phyloP scores from a whole-genome alignment of 2,797 vertebrate genomes.

The Natrix natrix region DNA sequence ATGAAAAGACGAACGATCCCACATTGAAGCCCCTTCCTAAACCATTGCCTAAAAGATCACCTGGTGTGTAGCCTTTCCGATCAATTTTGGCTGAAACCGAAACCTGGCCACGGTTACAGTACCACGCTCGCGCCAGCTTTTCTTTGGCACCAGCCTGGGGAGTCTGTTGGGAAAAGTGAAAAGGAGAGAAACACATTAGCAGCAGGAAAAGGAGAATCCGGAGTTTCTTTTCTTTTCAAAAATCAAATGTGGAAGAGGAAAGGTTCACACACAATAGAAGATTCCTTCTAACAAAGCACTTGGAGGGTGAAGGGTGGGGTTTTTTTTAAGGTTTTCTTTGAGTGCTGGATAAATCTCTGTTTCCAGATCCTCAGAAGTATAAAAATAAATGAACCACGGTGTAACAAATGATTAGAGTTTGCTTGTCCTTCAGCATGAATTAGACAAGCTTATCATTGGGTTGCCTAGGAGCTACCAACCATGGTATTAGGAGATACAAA shows the following conservation, averaged over 20 bases:
- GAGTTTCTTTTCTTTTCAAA: neutral
- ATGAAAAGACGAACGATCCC: neutral
- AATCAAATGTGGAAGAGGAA: neutral
- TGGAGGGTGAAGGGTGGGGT: neutral
- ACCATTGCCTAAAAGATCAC: constrained; percentile 66
- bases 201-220: neutral
- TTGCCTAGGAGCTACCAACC: neutral
- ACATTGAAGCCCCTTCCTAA: neutral
- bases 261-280: neutral
- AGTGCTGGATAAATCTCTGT: too few relatives aligned
- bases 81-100: constrained; percentile 93
- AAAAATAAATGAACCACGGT: neutral
- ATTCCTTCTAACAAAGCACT: neutral
- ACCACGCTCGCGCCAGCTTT: constrained; percentile 90
- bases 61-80: constrained; percentile 95
- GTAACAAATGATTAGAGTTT: neutral
- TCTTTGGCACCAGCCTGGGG: constrained; percentile 93
- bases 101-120: constrained; percentile 88
- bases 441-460: neutral
- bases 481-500: neutral
- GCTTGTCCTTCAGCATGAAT: neutral
- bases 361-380: neutral
- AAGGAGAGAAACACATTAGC: neutral
- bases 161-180: constrained; percentile 70
- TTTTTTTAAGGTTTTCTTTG: neutral